Conservation (phyloP, 2,888 invertebrate genomes). For the Antheraea yamamai region DNA sequence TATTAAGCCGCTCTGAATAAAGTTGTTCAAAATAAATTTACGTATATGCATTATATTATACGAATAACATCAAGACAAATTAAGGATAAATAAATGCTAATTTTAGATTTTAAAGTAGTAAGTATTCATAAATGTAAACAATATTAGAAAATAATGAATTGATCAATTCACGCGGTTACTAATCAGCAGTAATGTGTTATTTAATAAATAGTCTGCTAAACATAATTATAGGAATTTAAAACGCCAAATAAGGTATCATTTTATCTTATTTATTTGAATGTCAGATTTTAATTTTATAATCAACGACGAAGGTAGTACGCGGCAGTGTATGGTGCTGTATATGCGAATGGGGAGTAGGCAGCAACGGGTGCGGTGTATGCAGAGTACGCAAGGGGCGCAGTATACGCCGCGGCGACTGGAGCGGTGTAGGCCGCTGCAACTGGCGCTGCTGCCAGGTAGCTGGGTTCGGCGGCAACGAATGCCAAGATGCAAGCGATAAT, state of each 20-base stretch:
- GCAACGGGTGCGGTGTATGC: conserved; percentile 43
- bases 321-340: conserved; percentile 56
- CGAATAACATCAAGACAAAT: too few species aligned
- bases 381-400: conserved; percentile 55
- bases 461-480: conserved; percentile 59
- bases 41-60: too few species aligned
- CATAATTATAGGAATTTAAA: too few species aligned
- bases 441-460: conserved; percentile 45
- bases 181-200: too few species aligned
- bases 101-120: too few species aligned
- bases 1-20: too few species aligned
- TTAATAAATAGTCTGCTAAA: too few species aligned
- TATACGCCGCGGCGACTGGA: conserved; percentile 51
- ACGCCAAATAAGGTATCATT: background rate
- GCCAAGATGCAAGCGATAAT: conserved; percentile 63
- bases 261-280: background rate
- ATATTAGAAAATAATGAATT: too few species aligned
- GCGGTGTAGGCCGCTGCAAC: conserved; percentile 44
- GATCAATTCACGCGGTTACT: too few species aligned
- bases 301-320: conserved; percentile 46
- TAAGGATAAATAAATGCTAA: too few species aligned
- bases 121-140: too few species aligned
- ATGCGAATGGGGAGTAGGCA: conserved; percentile 54
- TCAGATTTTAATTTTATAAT: conserved; percentile 21
- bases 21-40: too few species aligned